Conservation (phyloP, 2,113 vertebrate genomes). For the Seriola rivoliana region DNA sequence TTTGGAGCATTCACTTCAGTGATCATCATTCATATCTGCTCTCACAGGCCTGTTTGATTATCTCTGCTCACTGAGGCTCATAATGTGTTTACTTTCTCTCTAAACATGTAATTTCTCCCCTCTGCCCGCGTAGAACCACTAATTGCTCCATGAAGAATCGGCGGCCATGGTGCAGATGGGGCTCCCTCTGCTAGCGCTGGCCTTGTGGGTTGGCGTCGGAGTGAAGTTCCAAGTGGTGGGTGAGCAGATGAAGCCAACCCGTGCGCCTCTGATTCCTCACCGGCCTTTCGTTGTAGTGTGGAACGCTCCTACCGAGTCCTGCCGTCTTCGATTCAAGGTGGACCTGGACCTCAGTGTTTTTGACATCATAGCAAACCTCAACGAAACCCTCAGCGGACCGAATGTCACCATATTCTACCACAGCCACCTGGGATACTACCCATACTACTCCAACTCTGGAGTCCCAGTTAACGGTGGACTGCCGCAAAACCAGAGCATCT, state of each 20-base stretch:
- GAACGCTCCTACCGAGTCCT: conserved; percentile 91
- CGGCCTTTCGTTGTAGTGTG: conserved; percentile 91
- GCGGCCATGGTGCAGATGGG: conserved; percentile 74
- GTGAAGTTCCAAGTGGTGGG: conserved; percentile 40
- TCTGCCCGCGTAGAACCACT: conserved; percentile 44
- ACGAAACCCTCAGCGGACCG: conserved; percentile 90
- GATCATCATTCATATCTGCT: conserved; percentile 52
- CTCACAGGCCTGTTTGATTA: conserved; percentile 58
- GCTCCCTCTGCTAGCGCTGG: conserved; percentile 58
- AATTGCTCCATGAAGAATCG: conserved; percentile 70
- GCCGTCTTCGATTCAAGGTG: conserved; percentile 89
- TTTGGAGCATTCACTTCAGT: conserved; percentile 72
- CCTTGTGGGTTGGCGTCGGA: conserved; percentile 46
- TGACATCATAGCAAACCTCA: conserved; percentile 90
- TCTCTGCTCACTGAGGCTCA: conserved; percentile 70
- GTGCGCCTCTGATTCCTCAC: conserved; percentile 82
- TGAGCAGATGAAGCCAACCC: conserved; percentile 78
- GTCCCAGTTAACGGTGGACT: conserved; percentile 89
- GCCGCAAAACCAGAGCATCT: conserved; percentile 90
- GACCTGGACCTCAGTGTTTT: conserved; percentile 90
- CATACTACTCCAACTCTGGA: conserved; percentile 86
- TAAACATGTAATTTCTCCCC: conserved; percentile 38
- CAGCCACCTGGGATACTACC: conserved; percentile 90
- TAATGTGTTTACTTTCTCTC: conserved; percentile 59
- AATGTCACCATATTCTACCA: conserved; percentile 93